Evolutionary conservation across 2,888 invertebrate genomes (phyloP).

Genomic region (Tinea semifulvella): DNA sequence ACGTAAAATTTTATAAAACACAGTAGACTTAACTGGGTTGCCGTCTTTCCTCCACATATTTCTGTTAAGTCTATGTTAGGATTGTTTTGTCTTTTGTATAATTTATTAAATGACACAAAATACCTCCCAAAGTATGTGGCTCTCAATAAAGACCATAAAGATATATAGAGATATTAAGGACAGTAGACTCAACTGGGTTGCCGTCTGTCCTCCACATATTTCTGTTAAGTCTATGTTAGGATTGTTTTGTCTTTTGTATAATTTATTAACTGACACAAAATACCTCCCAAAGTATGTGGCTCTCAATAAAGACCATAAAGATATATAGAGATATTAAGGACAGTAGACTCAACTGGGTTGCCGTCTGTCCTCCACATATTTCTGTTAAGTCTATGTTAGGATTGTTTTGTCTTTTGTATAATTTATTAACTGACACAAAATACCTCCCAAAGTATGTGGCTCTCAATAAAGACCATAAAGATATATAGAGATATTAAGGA

Average conservation of each 20-base stretch:
- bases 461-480: no score
- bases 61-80: slow-evolving; percentile 58
- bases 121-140: no score
- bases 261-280: slow-evolving; percentile 78
- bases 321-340: no score
- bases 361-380: slow-evolving; percentile 84
- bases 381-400: slow-evolving; percentile 58
- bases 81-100: slow-evolving; percentile 9
- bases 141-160: no score
- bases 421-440: no score
- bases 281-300: no score
- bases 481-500: no score
- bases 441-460: no score
- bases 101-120: slow-evolving; percentile 78
- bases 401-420: slow-evolving; percentile 9
- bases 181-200: slow-evolving; percentile 76
- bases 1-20: slow-evolving; percentile 76
- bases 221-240: slow-evolving; percentile 58
- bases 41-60: slow-evolving; percentile 84
- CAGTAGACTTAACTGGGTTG: slow-evolving; percentile 76
- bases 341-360: slow-evolving; percentile 76
- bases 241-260: slow-evolving; percentile 9
- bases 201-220: slow-evolving; percentile 84
- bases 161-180: no score
- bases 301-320: no score